phyloP scores from a whole-genome alignment of 2,113 vertebrate genomes.

The Sceloporus undulatus region DNA sequence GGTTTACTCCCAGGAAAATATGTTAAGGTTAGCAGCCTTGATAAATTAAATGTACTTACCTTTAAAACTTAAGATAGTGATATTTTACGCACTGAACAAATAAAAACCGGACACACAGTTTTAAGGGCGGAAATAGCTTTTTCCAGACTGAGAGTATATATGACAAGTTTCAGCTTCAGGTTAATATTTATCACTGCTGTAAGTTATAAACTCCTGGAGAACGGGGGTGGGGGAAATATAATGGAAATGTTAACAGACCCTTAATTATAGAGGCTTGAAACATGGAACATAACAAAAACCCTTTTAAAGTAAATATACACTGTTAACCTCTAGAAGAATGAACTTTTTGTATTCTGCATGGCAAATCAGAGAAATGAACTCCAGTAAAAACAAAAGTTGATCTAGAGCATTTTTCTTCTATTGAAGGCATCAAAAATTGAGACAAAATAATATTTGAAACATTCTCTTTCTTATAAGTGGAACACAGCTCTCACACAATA shows the following conservation, averaged over 20 bases:
- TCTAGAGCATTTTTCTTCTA: slow-evolving; percentile 28
- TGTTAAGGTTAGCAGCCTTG: not conserved
- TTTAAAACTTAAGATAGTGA: not conserved
- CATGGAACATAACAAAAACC: not conserved
- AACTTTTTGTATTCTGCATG: slow-evolving; percentile 41
- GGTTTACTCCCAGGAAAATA: not conserved
- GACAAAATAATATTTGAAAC: slow-evolving; percentile 58
- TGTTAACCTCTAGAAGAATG: slow-evolving; percentile 22
- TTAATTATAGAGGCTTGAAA: slow-evolving; percentile 42
- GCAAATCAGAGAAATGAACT: slow-evolving; percentile 48
- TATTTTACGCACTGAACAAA: slow-evolving; percentile 17
- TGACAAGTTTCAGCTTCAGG: slow-evolving; percentile 30
- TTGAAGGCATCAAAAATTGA: slow-evolving; percentile 4
- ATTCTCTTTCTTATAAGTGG: slow-evolving; percentile 37
- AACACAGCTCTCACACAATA: slow-evolving; percentile 43
- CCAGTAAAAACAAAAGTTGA: slow-evolving; percentile 36
- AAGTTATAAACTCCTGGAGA: slow-evolving; percentile 40
- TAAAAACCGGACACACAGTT: not conserved
- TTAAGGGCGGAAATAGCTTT: slow-evolving; percentile 20
- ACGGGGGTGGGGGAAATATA: slow-evolving; percentile 27
- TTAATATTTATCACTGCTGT: slow-evolving; percentile 36
- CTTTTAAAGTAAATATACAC: slow-evolving; percentile 19
- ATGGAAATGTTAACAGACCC: slow-evolving; percentile 43
- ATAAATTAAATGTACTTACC: not conserved
- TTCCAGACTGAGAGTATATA: slow-evolving; percentile 13